phyloP scores from a whole-genome alignment of 2,888 invertebrate genomes.

The Lithophane leautieri region DNA sequence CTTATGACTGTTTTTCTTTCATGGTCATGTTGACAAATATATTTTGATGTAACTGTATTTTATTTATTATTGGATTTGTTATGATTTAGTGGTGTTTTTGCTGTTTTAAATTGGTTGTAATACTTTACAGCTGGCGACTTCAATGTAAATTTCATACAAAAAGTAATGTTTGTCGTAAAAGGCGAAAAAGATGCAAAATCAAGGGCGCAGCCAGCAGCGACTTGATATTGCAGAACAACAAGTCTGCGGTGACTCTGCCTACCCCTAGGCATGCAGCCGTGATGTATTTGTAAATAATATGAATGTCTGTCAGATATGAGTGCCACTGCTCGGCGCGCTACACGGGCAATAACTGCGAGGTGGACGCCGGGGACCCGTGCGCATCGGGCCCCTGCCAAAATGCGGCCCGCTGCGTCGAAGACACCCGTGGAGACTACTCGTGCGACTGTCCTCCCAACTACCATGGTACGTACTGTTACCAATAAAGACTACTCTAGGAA shows the following conservation, averaged over 20 bases:
- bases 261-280: neutral
- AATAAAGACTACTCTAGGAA: neutral
- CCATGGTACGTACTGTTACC: slow-evolving; percentile 85
- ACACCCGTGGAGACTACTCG: slow-evolving; percentile 92
- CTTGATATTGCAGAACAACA: neutral
- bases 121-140: neutral
- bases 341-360: slow-evolving; percentile 96
- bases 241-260: neutral
- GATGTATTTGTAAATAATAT: neutral
- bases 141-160: neutral
- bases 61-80: neutral
- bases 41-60: slow-evolving; percentile 2
- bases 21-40: slow-evolving; percentile 5
- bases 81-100: neutral
- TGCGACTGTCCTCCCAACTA: slow-evolving; percentile 93
- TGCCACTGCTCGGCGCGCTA: slow-evolving; percentile 96
- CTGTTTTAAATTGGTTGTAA: neutral
- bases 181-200: neutral
- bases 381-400: slow-evolving; percentile 93
- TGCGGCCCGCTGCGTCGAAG: slow-evolving; percentile 91
- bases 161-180: neutral
- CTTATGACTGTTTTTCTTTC: slow-evolving; percentile 5
- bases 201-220: neutral
- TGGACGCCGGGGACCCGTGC: slow-evolving; percentile 94
- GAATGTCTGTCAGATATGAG: slow-evolving; percentile 90